Base-by-base conservation (phyloP, 2,888 invertebrate species). In the Cephus nigrinus region DNA sequence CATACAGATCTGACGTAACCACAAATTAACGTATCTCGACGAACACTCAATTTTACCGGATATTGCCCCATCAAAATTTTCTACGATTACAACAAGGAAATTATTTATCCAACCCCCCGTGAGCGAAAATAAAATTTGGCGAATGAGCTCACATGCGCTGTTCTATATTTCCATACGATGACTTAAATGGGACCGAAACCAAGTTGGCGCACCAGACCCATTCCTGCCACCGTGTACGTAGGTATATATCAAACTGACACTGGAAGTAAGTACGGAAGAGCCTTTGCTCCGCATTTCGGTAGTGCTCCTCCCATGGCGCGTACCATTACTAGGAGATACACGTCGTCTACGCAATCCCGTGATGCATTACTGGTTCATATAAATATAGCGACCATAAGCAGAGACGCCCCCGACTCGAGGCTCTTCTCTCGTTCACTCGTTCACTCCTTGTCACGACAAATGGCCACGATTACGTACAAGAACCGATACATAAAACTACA, bases 391-490 rank as follows among this genome's bases (percentile, higher is more conserved):
- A 82, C 83, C 83, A 74, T 80, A 77, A 83, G 83, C 80, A 74
- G 71, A 72, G 72, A 72, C 23, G 23, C 55, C 3, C 23, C 9
- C 55, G 40, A 40, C 40, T 23, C 84, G 84, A 87, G 85, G 85
- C 87, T 71, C 76, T 71, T 9, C n/a, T 34, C 34, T 69, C 69
- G 11, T 32, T 31, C 71, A 33, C 31, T 12, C 71, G 11, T 15
- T 69, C 40, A 15, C 15, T 40, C 15, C 36, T 40, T 5, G 40
- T 40, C 83, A 82, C 88, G 86, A 89, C 87, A 88, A 89, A 89
- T 89, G 86, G 88, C 87, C 82, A 85, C 88, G 88, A 89, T 89
- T 89, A 89, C 88, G 86, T 87, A 82, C 88, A 88, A 84, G 86
- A 86, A 87, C 87, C 88, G 83, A 89, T 89, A 89, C 85, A 87